Conservation (phyloP, 1,140 invertebrate species). For the Marisa cornuarietis region DNA sequence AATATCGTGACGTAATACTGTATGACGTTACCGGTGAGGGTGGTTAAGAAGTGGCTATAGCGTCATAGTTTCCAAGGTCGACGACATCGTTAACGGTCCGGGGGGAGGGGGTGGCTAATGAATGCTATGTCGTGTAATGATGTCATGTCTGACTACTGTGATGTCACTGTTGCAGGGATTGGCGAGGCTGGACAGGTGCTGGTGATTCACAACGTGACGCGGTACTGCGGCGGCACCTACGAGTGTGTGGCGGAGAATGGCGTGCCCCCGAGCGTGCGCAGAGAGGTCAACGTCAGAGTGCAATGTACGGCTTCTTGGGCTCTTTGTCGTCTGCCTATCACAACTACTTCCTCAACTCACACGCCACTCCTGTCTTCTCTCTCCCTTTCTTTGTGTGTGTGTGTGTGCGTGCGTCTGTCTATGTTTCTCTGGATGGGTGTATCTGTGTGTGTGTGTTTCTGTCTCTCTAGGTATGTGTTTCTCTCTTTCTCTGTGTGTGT, state of each 20-base stretch:
- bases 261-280: conserved; percentile 47
- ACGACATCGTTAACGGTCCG: too few relatives aligned
- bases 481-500: background rate
- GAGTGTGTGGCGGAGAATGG: conserved; percentile 62
- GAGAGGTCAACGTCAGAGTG: conserved; percentile 54
- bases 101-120: too few relatives aligned
- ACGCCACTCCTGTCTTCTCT: background rate
- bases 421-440: background rate
- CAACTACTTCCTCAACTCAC: background rate
- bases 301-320: conserved; percentile 51
- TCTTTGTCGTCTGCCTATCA: background rate
- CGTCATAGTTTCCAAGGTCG: too few relatives aligned
- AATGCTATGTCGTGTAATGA: too few relatives aligned
- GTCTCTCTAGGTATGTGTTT: background rate
- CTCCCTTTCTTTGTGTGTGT: background rate
- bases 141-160: background rate
- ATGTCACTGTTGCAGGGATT: conserved; percentile 43
- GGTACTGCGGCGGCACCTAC: conserved; percentile 59
- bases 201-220: conserved; percentile 59
- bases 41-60: too few relatives aligned
- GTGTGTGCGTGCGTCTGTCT: background rate
- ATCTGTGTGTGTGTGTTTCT: background rate
- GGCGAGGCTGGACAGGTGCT: conserved; percentile 54
- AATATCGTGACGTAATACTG: too few relatives aligned
- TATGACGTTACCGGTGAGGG: too few relatives aligned